Base-by-base conservation (phyloP, 2,797 vertebrate species). In the Phrynocephalus vlangalii region DNA sequence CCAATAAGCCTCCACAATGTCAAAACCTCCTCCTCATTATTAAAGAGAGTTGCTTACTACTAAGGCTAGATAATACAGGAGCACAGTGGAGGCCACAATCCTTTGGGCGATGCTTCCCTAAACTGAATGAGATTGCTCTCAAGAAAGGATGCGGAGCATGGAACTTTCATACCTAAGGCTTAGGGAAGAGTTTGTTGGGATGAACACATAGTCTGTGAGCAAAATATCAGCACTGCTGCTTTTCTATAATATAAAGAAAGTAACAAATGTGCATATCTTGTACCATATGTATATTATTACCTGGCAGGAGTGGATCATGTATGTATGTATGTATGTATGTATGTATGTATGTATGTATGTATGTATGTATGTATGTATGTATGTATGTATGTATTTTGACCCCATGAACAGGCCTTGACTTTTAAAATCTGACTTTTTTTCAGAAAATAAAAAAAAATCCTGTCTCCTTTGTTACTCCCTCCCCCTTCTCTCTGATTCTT, bases 1-100 rank as follows among this genome's bases (percentile, higher is more conserved):
- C 72, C 56, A 86, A 68, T 79, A 79, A 48, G 16, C 26, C 44
- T 56, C 13, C 30, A 38, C 82, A 79, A 86, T 63, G 76, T 86
- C 79, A 86, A 48, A 82, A 79, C n/a, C n/a, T n/a, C 66, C 33
- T 72, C 30, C 63, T 50, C 8, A 48, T 84, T 83, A 73, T 83
- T 67, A 20, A 68, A 88, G 60, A 28, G 28, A 77, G 38, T 15
- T 60, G 78, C 30, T 13, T 63, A 50, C 72, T 60, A 63, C 72
- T 60, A 63, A 84, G 60, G 67, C 56, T 56, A 20, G 5, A 70
- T 81, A 38, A 48, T 13, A 70, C 48, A 70, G 15, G 33, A 48
- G 5, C 44, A n/a, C 4, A 60, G 48, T 38, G 81, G 50, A 81
- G 76, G 38, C 11, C 48, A 30, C 48, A 70, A 24, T 67, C n/a